Base-by-base conservation (phyloP, 2,113 vertebrate species). In the Syngnathus typhle region DNA sequence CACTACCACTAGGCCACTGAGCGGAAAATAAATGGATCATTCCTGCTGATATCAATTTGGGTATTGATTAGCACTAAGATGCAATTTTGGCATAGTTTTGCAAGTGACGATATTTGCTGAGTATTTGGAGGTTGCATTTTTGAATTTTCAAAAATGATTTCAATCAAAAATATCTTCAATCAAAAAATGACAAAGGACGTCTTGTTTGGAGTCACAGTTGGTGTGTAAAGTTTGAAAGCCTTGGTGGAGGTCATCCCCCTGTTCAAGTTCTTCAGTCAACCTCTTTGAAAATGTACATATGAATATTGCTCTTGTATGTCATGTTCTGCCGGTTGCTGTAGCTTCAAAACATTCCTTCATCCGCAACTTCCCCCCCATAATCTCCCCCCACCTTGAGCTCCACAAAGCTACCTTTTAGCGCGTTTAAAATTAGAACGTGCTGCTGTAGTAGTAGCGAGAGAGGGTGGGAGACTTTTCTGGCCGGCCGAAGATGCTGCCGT, bases 361-460 rank as follows among this genome's bases (percentile, higher is more conserved):
- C 58, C 52, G 46, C 36, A 47, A 3, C 54, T 64, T 67, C 41
- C 67, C 75, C 60, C 54, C 65, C 78, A 23, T 61, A 60, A 6
- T 38, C 55, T 19, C 11, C 54, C 59, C 23, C 81, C 71, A 65
- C 74, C 67, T 76, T 62, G 43, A 56, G 75, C 58, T 84, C 86
- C 64, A 92, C 89, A 92, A 92, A 90, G 90, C 86, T 66, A 86
- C 89, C 89, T 88, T 91, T 89, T 86, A 88, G 81, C 82, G 74
- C 79, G 79, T 90, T 91, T 92, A 92, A 89, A 91, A 90, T 89
- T 92, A 92, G 91, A 73, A 76, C 64, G 69, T 74, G 66, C 69
- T 47, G 54, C 75, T n/a, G n/a, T n/a, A 66, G 73, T 49, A 41
- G 67, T 44, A 68, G 67, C 74, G 69, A 68, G 65, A 64, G 81